Base-by-base conservation (phyloP, 1,140 invertebrate species). In the Cecropterus lyciades region DNA sequence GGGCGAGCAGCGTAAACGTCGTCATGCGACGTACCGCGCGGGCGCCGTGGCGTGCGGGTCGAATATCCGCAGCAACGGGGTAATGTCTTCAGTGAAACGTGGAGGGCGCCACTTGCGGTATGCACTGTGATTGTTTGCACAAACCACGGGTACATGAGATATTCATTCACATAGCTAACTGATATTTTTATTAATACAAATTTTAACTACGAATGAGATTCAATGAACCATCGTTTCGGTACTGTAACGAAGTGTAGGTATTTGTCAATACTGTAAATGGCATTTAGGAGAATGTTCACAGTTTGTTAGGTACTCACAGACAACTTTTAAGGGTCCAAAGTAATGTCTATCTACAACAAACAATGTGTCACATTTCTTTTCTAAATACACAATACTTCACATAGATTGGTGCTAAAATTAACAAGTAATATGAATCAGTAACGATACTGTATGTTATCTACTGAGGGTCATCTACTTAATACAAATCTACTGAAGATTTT, bases 21-120 rank as follows among this genome's bases (percentile, higher is more conserved):
- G 84, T 73, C 83, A 89, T 87, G 81, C 78, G 82, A 87, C 87
- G 85, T 93, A 93, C 92, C 92, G 92, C 84, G 71, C 51, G 64
- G 89, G 84, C 57, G 88, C 81, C 59, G 81, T 82, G 64, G 93
- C 93, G 77, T 93, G 91, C 69, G 95, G 94, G 93, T 96, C 95
- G 90, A 96, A 96, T 91, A 96, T 93, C 84, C 95, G 93, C 90
- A 94, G 93, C 82, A 96, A 92, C 84, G 94, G 95, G 77, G 95
- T 95, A 84, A 96, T 96, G 90, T 96, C 95, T 73, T 95, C 95
- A 63, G 94, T 94, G 93, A 96, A 95, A 81, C 95, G 92, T 71
- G 95, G 95, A 72, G 95, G 95, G 75, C 94, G 93, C 95, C 95
- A 95, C 91, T 94, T 94, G 89, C 94, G 94, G 91, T 95, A 93